Evolutionary conservation across 2,797 vertebrate species (phyloP), one percentile per base, ranked within the genome.

Genomic region (Botia almorhae): DNA sequence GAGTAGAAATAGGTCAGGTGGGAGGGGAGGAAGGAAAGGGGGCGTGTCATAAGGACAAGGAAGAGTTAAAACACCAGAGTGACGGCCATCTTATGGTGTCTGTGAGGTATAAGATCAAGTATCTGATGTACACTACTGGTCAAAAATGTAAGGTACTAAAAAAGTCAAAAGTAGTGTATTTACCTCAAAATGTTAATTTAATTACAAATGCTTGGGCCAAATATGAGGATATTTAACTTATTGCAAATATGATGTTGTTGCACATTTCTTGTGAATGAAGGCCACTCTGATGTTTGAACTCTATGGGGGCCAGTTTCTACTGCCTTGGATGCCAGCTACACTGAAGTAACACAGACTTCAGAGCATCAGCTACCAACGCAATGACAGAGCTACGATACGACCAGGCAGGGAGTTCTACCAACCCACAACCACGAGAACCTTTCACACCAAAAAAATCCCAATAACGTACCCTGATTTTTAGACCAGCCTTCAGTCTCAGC

Each of bases 301-400:
- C 85, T 56, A 83, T 70, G 60, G 71, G 75, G 60, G 70, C 76
- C 80, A 72, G 92, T 95, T 94, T 96, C 94, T 94, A 95, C 92
- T 91, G 91, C 90, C 92, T 94, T 91, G 92, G 93, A 95, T 95
- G 95, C 91, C 95, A 96, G 94, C 92, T 94, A 93, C 93, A 96
- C 94, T 95, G 93, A 95, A 91, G 93, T 93, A 92, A 93, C 93
- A 73, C 53, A 36, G 81, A 93, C 93, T 93, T 93, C 90, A 90
- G 93, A 92, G 93, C 90, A 90, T 91, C 85, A 91, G 89, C 90
- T 93, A 92, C 92, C 72, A 69, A 80, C 88, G 92, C 92, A 93
- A 83, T 91, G 87, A 89, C 72, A 65, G 69, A 91, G 90, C 92
- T 92, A 92, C 55, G 29, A 76, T 92, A 92, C 51, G 33, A 78